These are phyloP conservation scores for Trichosurus vulpecula DNA, from an alignment of 2,797 vertebrate species.

Conservation along the genomic window DNA sequence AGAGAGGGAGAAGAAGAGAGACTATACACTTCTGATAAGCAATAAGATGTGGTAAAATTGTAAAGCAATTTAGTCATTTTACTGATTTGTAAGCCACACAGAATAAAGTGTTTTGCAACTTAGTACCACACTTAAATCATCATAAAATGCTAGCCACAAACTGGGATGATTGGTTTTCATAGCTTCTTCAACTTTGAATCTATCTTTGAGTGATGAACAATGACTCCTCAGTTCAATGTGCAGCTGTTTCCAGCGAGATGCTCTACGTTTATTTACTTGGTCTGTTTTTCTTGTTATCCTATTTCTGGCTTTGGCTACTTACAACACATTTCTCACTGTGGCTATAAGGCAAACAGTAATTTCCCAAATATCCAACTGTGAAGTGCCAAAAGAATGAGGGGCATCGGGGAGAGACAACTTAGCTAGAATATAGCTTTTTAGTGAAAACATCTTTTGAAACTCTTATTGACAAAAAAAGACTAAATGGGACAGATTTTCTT, in stretches of 20 bases:
- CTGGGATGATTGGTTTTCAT: conserved; percentile 21
- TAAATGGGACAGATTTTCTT: conserved; percentile 1
- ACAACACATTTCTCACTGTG: conserved; percentile 16
- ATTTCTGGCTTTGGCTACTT: conserved; percentile 22
- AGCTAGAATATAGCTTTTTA: conserved; percentile 49
- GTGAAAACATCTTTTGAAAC: conserved; percentile 7
- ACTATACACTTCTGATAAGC: neutral
- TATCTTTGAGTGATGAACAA: conserved; percentile 13
- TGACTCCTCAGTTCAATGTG: conserved; percentile 33
- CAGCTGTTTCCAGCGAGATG: conserved; percentile 2
- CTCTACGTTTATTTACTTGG: conserved; percentile 42
- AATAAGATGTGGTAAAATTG: neutral
- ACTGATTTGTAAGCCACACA: neutral
- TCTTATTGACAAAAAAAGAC: conserved; percentile 1
- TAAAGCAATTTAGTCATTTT: neutral
- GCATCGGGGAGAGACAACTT: conserved; percentile 18
- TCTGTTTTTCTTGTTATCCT: conserved; percentile 26
- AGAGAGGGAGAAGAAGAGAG: neutral
- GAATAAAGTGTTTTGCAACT: neutral
- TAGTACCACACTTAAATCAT: neutral
- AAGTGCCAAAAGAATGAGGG: conserved; percentile 17
- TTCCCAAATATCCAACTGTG: conserved; percentile 55
- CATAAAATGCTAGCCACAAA: neutral
- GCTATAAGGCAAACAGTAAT: conserved; percentile 65
- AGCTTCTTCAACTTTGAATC: conserved; percentile 24